Evolutionary conservation across 1,140 invertebrate genomes (phyloP).

Genomic region (Saccostrea cuccullata): DNA sequence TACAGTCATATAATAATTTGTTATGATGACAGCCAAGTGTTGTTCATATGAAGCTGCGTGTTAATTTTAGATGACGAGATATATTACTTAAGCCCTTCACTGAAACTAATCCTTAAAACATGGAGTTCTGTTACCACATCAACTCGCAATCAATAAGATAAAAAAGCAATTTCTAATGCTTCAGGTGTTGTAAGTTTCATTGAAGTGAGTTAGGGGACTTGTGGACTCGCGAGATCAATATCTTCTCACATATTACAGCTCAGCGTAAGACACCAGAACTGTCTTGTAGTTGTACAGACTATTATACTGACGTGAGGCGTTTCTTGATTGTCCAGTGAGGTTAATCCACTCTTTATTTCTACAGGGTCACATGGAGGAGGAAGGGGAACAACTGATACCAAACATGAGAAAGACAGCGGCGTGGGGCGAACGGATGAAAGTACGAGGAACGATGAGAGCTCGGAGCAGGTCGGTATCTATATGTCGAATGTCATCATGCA

Average conservation of each 20-base stretch:
- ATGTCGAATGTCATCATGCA: not conserved
- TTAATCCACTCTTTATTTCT: conserved; percentile 21
- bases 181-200: conserved; percentile 11
- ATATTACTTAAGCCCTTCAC: not conserved
- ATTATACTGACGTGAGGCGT: too few relatives aligned
- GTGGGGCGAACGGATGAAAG: conserved; percentile 78
- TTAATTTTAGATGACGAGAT: conserved; percentile 5
- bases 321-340: too few relatives aligned
- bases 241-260: not conserved
- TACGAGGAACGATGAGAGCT: conserved; percentile 78
- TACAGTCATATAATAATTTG: not conserved
- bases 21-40: not conserved
- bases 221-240: not conserved
- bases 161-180: not conserved
- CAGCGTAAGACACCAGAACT: not conserved
- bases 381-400: conserved; percentile 77
- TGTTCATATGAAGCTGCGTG: not conserved
- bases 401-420: conserved; percentile 78
- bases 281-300: too few relatives aligned
- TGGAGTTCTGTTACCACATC: not conserved
- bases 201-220: not conserved
- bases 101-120: not conserved
- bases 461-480: conserved; percentile 73
- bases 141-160: not conserved
- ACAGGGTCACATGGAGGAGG: conserved; percentile 74